Percentiles rank a stretch among this genome's conserved stretches.
Conservation (phyloP, 2,113 vertebrate species). For the Clarias magur region DNA sequence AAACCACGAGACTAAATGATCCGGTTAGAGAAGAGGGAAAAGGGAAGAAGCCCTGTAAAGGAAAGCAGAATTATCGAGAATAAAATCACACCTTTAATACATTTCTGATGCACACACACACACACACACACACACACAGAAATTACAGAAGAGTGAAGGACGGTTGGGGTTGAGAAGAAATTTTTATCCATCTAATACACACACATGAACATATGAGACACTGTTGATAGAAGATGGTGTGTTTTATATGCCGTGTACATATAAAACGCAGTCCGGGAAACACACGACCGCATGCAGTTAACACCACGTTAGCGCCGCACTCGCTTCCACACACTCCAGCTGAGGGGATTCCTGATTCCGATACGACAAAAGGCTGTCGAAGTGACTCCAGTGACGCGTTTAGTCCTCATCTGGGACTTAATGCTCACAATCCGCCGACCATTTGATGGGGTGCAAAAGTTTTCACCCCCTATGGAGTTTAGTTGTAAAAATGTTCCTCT, state of each 20-base stretch:
- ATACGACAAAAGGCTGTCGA: background rate
- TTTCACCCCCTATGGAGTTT: background rate
- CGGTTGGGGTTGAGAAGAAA: slow-evolving; percentile 22
- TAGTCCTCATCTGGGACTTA: background rate
- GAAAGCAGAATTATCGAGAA: slow-evolving; percentile 41
- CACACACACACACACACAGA: slow-evolving; percentile 44
- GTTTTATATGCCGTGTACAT: background rate
- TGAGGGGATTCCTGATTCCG: background rate
- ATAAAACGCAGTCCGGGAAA: slow-evolving; percentile 46
- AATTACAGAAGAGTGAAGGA: slow-evolving; percentile 45
- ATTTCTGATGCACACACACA: slow-evolving; percentile 42
- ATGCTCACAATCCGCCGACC: background rate
- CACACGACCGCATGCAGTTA: slow-evolving; percentile 59
- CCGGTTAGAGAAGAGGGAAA: slow-evolving; percentile 50
- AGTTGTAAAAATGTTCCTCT: background rate
- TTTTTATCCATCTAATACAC: slow-evolving; percentile 14
- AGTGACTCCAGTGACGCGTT: background rate
- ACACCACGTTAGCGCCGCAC: slow-evolving; percentile 26
- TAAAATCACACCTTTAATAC: slow-evolving; percentile 47
- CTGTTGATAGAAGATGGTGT: background rate
- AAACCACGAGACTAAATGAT: slow-evolving; percentile 53
- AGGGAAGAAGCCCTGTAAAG: slow-evolving; percentile 40
- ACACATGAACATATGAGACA: slow-evolving; percentile 23
- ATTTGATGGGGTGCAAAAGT: background rate
- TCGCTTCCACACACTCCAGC: rapidly evolving